These are phyloP conservation scores for Hipposideros armiger DNA, from an alignment of 2,113 vertebrate genomes.

Conservation along the genomic window DNA sequence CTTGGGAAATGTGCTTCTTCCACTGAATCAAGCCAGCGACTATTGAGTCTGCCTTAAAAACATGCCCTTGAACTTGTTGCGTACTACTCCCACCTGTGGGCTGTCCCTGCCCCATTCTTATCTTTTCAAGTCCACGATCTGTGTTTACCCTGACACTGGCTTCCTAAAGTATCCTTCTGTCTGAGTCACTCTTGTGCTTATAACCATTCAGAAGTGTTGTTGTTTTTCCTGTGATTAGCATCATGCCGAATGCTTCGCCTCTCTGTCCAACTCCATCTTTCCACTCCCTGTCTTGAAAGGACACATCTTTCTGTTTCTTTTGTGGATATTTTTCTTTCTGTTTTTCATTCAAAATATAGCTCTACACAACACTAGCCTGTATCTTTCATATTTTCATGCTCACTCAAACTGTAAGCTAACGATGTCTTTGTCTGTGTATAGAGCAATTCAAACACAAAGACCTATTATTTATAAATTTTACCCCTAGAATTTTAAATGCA, in stretches of 20 bases:
- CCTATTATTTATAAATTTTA: conserved; percentile 46
- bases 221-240: neutral
- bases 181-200: neutral
- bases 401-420: neutral
- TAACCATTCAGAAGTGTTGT: neutral
- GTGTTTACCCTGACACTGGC: neutral
- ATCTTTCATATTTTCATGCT: conserved; percentile 53
- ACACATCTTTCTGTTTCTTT: too few relatives aligned
- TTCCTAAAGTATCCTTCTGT: neutral
- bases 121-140: neutral
- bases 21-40: neutral
- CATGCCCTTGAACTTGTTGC: neutral
- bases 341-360: conserved; percentile 3
- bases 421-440: neutral
- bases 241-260: neutral
- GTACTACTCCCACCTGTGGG: too few relatives aligned
- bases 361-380: neutral
- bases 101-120: neutral
- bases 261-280: too few relatives aligned
- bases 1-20: neutral
- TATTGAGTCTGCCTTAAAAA: neutral
- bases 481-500: neutral
- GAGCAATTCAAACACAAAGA: neutral
- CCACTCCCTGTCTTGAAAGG: neutral
- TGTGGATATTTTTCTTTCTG: neutral